A percentile compares a stretch with the other conserved stretches of the same genome.
These are phyloP conservation scores for Sinohyriopsis cumingii DNA, from an alignment of 2,888 invertebrate genomes.

Conservation along the genomic window DNA sequence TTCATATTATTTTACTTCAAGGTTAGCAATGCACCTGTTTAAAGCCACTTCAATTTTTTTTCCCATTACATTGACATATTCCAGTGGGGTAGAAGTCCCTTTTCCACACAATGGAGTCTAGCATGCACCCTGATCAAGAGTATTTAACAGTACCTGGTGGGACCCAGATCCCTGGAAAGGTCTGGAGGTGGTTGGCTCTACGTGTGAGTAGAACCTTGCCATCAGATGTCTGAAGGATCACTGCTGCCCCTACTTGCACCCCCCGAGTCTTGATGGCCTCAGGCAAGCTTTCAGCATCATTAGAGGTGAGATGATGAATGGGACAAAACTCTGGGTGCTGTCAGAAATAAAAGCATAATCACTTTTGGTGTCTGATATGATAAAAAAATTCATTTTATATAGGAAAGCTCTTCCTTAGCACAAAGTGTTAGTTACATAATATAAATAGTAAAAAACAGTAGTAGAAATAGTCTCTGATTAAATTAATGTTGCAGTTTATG, in stretches of 20 bases:
- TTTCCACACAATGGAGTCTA: neutral
- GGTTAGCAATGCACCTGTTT: too few relatives aligned
- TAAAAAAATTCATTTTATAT: neutral
- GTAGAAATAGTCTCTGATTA: too few relatives aligned
- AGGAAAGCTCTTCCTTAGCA: neutral
- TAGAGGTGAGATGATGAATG: conserved; percentile 45
- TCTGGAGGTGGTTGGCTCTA: conserved; percentile 69
- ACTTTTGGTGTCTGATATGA: neutral
- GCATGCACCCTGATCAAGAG: neutral
- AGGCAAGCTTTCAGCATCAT: conserved; percentile 32
- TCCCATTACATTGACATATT: neutral
- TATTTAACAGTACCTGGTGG: conserved; percentile 66
- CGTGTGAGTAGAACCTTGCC: conserved; percentile 71
- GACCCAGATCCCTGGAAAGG: conserved; percentile 74
- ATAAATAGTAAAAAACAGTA: too few relatives aligned
- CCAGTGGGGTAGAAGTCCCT: neutral
- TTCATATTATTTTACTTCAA: too few relatives aligned
- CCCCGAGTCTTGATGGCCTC: conserved; percentile 53
- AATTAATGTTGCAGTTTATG: too few relatives aligned
- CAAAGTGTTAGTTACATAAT: too few relatives aligned
- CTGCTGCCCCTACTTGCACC: conserved; percentile 69
- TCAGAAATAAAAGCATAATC: conserved; percentile 7
- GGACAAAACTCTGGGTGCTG: conserved; percentile 69
- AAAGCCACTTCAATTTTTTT: neutral
- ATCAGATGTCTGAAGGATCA: conserved; percentile 71